phyloP scores from a whole-genome alignment of 1,140 invertebrate species.

The Bombus waltoni region DNA sequence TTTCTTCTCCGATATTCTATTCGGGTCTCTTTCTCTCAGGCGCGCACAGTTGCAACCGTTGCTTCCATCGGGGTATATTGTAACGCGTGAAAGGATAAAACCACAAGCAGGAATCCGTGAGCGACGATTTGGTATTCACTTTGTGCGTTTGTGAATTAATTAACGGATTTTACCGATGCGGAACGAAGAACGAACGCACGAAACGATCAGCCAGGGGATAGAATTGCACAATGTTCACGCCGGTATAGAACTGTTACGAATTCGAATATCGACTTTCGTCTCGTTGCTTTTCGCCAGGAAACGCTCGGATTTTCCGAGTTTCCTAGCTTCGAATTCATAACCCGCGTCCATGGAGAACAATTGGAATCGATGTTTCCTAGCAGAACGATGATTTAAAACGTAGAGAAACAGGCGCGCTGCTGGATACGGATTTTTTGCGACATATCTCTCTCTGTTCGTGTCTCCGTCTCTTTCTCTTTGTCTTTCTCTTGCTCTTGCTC shows the following conservation, averaged over 20 bases:
- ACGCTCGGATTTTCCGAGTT: not conserved
- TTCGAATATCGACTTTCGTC: constrained; percentile 10
- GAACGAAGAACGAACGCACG: constrained; percentile 8
- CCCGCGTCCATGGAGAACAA: constrained; percentile 4
- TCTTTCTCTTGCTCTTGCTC: no score
- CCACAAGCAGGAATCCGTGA: constrained; percentile 31
- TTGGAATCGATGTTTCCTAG: constrained; percentile 11
- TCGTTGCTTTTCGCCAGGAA: not conserved
- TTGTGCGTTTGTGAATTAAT: constrained; percentile 52
- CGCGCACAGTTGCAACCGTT: not conserved
- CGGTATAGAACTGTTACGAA: not conserved
- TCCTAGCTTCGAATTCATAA: not conserved
- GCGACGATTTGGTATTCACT: constrained; percentile 39
- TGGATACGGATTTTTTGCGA: constrained; percentile 6
- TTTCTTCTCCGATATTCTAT: no score
- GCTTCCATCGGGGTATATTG: not conserved
- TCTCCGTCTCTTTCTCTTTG: no score
- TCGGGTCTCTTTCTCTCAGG: no score
- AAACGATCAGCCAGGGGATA: not conserved
- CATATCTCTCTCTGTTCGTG: not conserved
- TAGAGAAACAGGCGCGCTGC: not conserved
- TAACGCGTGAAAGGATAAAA: constrained; percentile 41
- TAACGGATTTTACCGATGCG: constrained; percentile 37
- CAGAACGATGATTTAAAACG: constrained; percentile 20
- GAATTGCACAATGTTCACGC: not conserved